Base-by-base conservation (phyloP, 2,888 invertebrate genomes). In the Coelopa pilipes region DNA sequence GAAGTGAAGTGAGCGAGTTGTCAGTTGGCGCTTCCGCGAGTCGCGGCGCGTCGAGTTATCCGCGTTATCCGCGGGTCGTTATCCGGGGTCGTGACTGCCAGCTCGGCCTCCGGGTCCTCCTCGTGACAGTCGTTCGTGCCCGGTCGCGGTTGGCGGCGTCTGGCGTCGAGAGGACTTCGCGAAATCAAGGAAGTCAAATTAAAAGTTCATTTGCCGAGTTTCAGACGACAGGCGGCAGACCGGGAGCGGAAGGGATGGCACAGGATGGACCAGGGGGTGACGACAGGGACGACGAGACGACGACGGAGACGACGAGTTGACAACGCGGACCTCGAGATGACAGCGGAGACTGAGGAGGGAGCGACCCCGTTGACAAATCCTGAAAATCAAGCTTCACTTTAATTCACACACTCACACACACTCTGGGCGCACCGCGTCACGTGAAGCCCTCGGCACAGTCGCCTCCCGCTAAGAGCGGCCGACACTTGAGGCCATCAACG, bases 121-220 rank as follows among this genome's bases (percentile, higher is more conserved):
- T 34, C 34, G 11, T 62, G 60, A 24, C 60, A 60, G 24, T 24
- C 15, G 10, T 21, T 11, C 21, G 57, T 59, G 57, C 11, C 3
- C 7, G 34, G 34, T 53, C 53, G 13, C 53, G 13, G 53, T n/a
- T n/a, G 62, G n/a, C 62, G 24, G 34, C 45, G 70, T 70, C 60
- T 70, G 45, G 70, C 60, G 15, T 59, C 49, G 49, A 70, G 49
- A 70, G 70, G 60, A 70, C 70, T 60, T 60, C 12, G 10, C 45
- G 50, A 66, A 50, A 49, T 24, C 50, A 66, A 49, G 66, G 50
- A 66, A 66, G 50, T 66, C 21, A 66, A 66, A 45, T 71, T 71
- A 53, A 71, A 65, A 63, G 63, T 71, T 71, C 65, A 71, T 71
- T 71, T 55, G 65, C 45, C 55, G 63, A 49, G 49, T 63, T 53